These are phyloP conservation scores for Brachypteracias leptosomus DNA, from an alignment of 2,113 vertebrate genomes.

Conservation along the genomic window DNA sequence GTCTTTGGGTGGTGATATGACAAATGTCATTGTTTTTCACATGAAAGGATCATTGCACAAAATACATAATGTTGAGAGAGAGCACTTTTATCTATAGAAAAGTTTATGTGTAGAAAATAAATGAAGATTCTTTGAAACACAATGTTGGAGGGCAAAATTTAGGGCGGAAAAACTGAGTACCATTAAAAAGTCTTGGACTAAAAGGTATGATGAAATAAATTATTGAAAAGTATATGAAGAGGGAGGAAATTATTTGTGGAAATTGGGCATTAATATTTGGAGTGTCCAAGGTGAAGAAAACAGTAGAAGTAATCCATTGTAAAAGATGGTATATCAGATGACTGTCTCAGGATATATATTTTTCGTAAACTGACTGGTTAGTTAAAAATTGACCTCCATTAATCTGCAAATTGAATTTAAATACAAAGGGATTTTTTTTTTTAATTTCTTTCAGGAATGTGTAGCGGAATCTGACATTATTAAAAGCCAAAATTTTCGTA, in stretches of 20 bases:
- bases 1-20: neutral
- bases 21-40: neutral
- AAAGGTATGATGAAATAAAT: neutral
- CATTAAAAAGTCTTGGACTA: neutral
- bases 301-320: neutral
- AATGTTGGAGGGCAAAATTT: neutral
- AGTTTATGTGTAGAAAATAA: neutral
- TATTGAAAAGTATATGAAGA: neutral
- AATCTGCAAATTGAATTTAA: neutral
- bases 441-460: neutral
- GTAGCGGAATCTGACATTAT: neutral
- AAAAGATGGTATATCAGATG: neutral
- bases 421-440: neutral
- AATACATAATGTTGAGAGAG: neutral
- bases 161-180: neutral
- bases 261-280: neutral
- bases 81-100: neutral
- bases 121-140: neutral
- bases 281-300: neutral
- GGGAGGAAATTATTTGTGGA: neutral
- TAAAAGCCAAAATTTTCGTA: neutral
- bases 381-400: neutral
- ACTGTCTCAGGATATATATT: neutral
- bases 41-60: neutral
- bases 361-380: neutral